These are phyloP conservation scores for Parapristionchus giblindavisi DNA, from an alignment of 2,888 invertebrate genomes.

Conservation along the genomic window DNA sequence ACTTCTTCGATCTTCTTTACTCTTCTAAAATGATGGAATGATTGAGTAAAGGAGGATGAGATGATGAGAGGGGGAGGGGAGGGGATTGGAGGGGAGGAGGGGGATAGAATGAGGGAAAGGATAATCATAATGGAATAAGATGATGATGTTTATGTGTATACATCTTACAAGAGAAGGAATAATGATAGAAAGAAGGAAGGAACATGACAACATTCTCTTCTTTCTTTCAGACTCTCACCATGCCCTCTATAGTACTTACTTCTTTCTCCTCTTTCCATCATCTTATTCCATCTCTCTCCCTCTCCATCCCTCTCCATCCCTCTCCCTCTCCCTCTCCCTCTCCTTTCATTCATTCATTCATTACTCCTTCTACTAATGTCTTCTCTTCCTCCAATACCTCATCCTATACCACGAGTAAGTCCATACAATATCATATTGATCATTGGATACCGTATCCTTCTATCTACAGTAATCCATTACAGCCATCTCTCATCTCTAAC, in stretches of 20 bases:
- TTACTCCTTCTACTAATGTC: slow-evolving; percentile 1
- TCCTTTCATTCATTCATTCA: slow-evolving; percentile 7
- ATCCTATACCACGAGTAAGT: slow-evolving; percentile 15
- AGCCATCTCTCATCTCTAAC: background rate
- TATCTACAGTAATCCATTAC: background rate
- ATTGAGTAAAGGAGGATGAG: no score
- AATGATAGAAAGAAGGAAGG: no score
- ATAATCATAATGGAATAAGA: no score
- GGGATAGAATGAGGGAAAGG: no score
- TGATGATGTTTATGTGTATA: no score
- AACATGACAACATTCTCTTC: no score
- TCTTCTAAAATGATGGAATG: slow-evolving; percentile 40
- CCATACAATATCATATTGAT: background rate
- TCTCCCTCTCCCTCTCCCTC: background rate
- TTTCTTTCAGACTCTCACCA: no score
- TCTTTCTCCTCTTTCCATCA: no score
- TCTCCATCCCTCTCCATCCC: background rate
- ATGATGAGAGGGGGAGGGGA: no score
- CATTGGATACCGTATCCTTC: background rate
- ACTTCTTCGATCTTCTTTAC: slow-evolving; percentile 56
- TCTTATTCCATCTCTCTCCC: background rate
- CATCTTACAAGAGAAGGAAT: no score
- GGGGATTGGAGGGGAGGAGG: no score
- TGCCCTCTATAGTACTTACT: no score
- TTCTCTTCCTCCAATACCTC: background rate